Conservation (phyloP, 2,113 vertebrate genomes). For the Kryptolebias marmoratus region DNA sequence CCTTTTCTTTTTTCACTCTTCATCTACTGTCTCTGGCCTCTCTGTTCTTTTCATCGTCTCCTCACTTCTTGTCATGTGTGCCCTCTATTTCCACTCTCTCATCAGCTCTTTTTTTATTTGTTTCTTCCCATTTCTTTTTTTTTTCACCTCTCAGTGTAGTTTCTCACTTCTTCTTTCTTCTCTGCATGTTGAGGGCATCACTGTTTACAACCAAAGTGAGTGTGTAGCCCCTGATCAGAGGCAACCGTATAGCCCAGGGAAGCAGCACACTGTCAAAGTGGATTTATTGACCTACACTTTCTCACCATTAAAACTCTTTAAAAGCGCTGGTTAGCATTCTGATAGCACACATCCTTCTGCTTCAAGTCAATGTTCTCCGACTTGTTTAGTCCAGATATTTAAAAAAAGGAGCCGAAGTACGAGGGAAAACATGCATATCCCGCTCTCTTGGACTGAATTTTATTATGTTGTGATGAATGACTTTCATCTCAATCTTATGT, state of each 20-base stretch:
- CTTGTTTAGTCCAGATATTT: slow-evolving; percentile 30
- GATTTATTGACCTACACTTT: slow-evolving; percentile 60
- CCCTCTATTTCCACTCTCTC: slow-evolving; percentile 19
- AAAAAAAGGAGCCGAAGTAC: neutral
- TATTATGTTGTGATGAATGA: slow-evolving; percentile 32
- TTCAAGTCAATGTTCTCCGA: slow-evolving; percentile 47
- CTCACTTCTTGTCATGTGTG: slow-evolving; percentile 36
- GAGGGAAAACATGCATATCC: slow-evolving; percentile 14
- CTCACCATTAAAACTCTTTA: slow-evolving; percentile 61
- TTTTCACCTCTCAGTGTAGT: slow-evolving; percentile 6
- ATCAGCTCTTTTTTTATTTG: slow-evolving; percentile 33
- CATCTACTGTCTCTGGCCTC: slow-evolving; percentile 23
- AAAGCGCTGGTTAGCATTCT: slow-evolving; percentile 68
- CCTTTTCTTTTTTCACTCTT: slow-evolving; percentile 4
- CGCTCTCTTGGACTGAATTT: slow-evolving; percentile 13
- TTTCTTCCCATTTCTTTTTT: slow-evolving; percentile 5
- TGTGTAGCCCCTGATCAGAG: slow-evolving; percentile 57
- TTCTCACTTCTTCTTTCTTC: slow-evolving; percentile 2
- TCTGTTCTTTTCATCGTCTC: slow-evolving; percentile 37
- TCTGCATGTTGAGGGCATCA: slow-evolving; percentile 44
- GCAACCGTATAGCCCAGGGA: slow-evolving; percentile 36
- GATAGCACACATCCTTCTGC: slow-evolving; percentile 47
- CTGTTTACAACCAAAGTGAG: slow-evolving; percentile 62
- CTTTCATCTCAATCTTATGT: slow-evolving; percentile 42
- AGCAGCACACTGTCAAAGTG: slow-evolving; percentile 54